Evolutionary conservation across 2,888 invertebrate genomes (phyloP), one percentile per base, ranked within the genome.

Genomic region (Melieria crassipennis): DNA sequence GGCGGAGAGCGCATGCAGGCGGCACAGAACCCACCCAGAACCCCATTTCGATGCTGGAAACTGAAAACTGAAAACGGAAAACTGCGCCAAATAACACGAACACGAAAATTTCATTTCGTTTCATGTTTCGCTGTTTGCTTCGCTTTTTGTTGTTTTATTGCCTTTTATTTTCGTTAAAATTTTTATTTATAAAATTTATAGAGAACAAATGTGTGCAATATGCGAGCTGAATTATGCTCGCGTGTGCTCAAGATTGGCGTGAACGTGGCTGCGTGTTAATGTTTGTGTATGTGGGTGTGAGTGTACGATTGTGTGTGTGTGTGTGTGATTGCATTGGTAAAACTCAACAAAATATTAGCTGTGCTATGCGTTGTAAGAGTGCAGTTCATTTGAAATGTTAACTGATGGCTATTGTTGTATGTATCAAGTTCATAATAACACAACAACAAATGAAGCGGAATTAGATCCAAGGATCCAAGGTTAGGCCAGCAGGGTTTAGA

Each of bases 151-250:
- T 63, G 64, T 72, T 74, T 70, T 73, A 69, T 71, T 58, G 73
- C 30, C 30, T 30, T 30, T 30, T 30, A 30, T 30, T 30, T 30
- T 30, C 1, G 30, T 30, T 30, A 30, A 30, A 30, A 30, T 30
- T 68, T 80, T 80, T 79, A 76, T 74, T 80, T 78, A 81, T 78
- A 75, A 77, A 84, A 83, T 82, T 81, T 84, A 83, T 82, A 78
- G 80, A 80, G 80, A 80, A 80, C 79, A 84, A 83, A 83, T 84
- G 83, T 82, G 79, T 77, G 76, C 81, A 82, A 81, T 82, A 82
- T 81, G 80, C 79, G 79, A 77, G 76, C 48, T 47, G 63, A 63
- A 58, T 82, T 79, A 81, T 76, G 74, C 75, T 82, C 76, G 79
- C 79, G 82, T 78, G 82, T 73, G 76, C 64, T 73, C 62, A 66